These are phyloP conservation scores for Rhodinocichla rosea DNA, from an alignment of 2,113 vertebrate species.

Conservation along the genomic window DNA sequence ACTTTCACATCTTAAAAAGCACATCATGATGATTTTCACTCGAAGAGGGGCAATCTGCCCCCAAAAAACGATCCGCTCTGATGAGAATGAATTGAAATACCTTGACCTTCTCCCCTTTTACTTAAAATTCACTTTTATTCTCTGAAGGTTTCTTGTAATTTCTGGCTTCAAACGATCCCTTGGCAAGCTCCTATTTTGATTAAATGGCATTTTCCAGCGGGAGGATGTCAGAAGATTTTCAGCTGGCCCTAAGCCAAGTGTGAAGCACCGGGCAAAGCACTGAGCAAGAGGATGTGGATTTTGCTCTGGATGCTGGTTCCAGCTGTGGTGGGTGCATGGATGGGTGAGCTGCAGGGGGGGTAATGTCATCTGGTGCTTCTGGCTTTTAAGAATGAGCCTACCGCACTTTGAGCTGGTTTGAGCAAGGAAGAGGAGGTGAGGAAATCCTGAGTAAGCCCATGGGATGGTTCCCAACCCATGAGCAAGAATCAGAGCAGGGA, in stretches of 20 bases:
- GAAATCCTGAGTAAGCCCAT: not conserved
- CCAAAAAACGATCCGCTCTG: accelerated
- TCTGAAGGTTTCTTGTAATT: slow-evolving; percentile 20
- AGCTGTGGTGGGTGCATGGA: not conserved
- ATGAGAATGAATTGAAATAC: not conserved
- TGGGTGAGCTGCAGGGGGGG: not conserved
- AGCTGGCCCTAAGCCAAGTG: not conserved
- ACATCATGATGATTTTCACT: not conserved
- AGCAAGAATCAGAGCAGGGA: not conserved
- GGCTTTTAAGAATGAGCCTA: not conserved
- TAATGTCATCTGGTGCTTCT: not conserved
- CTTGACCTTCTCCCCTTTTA: slow-evolving; percentile 4
- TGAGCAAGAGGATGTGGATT: not conserved
- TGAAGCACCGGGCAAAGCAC: accelerated
- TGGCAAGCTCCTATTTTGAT: slow-evolving; percentile 45
- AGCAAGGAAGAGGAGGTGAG: not conserved
- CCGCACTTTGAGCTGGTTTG: accelerated
- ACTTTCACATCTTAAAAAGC: not conserved
- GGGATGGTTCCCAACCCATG: not conserved
- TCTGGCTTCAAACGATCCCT: not conserved
- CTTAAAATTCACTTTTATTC: slow-evolving; percentile 13
- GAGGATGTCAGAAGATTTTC: slow-evolving; percentile 37
- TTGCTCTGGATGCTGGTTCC: not conserved
- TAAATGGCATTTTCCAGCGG: slow-evolving; percentile 42
- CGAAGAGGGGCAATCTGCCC: not conserved